A percentile compares a stretch with the other conserved stretches of the same genome.
Evolutionary conservation across 2,888 invertebrate species (phyloP).

Genomic region (Conops quadrifasciatus): DNA sequence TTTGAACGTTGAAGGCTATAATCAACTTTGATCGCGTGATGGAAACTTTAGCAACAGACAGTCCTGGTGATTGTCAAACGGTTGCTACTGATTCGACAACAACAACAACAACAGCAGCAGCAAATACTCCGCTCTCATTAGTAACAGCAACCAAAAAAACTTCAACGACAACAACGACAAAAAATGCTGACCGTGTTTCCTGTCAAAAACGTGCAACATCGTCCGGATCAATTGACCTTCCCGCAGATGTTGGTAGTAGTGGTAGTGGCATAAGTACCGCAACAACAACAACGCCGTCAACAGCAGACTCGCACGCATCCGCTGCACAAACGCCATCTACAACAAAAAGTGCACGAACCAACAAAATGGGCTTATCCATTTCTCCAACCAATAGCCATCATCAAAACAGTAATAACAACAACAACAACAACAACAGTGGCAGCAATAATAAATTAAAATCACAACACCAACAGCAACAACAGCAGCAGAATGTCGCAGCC

Average conservation of each 20-base stretch:
- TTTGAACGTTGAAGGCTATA: constrained; percentile 1
- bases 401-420: constrained; percentile 33
- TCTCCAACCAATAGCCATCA: constrained; percentile 16
- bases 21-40: background rate
- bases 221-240: background rate
- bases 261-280: constrained; percentile 3
- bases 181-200: constrained; percentile 41
- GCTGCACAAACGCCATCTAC: constrained; percentile 32
- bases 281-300: constrained; percentile 39
- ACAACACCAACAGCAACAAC: constrained; percentile 45
- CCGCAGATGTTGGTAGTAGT: constrained; percentile 16
- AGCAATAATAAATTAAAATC: constrained; percentile 51
- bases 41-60: constrained; percentile 42
- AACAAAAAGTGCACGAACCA: background rate
- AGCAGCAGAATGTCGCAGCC: constrained; percentile 44
- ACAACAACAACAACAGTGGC: constrained; percentile 34
- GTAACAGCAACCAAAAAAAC: constrained; percentile 47
- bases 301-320: constrained; percentile 29
- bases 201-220: background rate
- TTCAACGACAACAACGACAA: constrained; percentile 13
- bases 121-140: background rate
- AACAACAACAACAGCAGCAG: constrained; percentile 40
- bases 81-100: constrained; percentile 48
- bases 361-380: background rate
- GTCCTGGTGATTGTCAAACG: constrained; percentile 57